Evolutionary conservation across 2,797 vertebrate genomes (phyloP).

Genomic region (Platyrinchus mystaceus): DNA sequence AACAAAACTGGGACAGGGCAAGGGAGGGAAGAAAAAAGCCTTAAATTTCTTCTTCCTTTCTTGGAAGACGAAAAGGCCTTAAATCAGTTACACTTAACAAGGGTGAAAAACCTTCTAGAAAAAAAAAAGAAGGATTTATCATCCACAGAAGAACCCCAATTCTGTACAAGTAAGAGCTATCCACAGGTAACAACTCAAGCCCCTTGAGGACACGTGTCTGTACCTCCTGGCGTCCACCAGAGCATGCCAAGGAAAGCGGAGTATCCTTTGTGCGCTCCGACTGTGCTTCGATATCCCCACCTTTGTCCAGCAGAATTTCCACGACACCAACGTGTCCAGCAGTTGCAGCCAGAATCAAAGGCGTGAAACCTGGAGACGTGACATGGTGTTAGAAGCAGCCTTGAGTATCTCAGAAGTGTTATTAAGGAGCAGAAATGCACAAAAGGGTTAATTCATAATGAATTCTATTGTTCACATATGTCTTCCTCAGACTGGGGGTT

Average conservation of each 20-base stretch:
- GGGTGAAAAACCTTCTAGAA: neutral
- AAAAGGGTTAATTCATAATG: neutral
- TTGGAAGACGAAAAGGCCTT: neutral
- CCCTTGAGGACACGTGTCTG: neutral
- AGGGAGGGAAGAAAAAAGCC: neutral
- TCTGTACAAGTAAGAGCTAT: neutral
- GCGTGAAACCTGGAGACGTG: conserved; percentile 87
- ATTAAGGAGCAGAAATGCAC: neutral
- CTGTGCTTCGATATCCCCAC: conserved; percentile 97
- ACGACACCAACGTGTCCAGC: conserved; percentile 98
- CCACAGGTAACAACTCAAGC: neutral
- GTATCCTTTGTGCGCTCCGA: conserved; percentile 99
- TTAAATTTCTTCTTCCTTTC: neutral
- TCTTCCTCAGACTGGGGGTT: neutral
- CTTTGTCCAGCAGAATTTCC: conserved; percentile 97
- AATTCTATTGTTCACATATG: neutral
- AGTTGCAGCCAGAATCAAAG: conserved; percentile 96
- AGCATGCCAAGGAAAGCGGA: conserved; percentile 95
- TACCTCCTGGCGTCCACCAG: conserved; percentile 97
- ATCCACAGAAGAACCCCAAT: neutral
- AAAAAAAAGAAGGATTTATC: neutral
- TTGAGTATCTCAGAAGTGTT: neutral
- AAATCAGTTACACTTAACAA: neutral
- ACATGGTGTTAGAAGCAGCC: neutral
- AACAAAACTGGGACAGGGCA: neutral